Evolutionary conservation across 2,797 vertebrate species (phyloP).

Genomic region (Selene dorsalis): DNA sequence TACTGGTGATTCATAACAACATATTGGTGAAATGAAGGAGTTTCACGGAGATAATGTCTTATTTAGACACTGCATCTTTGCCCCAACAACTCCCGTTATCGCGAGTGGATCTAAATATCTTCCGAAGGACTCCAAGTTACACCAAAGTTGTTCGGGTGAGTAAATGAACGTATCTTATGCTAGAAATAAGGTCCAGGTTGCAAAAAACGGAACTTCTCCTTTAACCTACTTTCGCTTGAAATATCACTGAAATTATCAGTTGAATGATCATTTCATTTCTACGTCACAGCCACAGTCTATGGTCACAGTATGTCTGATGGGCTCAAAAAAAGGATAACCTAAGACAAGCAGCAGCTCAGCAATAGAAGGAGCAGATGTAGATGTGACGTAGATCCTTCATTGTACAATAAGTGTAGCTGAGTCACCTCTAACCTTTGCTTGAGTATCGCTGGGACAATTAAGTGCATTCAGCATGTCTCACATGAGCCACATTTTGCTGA

Average conservation of each 20-base stretch:
- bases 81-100: too few relatives aligned
- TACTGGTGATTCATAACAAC: too few relatives aligned
- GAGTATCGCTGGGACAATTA: neutral
- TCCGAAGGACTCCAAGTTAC: too few relatives aligned
- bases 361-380: neutral
- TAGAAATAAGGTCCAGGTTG: too few relatives aligned
- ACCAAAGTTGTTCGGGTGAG: too few relatives aligned
- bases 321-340: neutral
- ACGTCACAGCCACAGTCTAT: neutral
- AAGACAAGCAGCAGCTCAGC: neutral
- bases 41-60: too few relatives aligned
- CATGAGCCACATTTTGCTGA: neutral
- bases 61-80: too few relatives aligned
- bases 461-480: neutral
- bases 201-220: too few relatives aligned
- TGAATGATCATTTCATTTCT: neutral
- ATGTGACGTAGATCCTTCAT: neutral
- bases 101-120: too few relatives aligned
- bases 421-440: conserved; percentile 10
- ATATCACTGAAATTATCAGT: neutral
- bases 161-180: too few relatives aligned
- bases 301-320: neutral
- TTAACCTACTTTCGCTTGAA: neutral
- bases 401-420: neutral
- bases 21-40: too few relatives aligned